Conservation (phyloP, 2,888 invertebrate genomes). For the Acleris holmiana region DNA sequence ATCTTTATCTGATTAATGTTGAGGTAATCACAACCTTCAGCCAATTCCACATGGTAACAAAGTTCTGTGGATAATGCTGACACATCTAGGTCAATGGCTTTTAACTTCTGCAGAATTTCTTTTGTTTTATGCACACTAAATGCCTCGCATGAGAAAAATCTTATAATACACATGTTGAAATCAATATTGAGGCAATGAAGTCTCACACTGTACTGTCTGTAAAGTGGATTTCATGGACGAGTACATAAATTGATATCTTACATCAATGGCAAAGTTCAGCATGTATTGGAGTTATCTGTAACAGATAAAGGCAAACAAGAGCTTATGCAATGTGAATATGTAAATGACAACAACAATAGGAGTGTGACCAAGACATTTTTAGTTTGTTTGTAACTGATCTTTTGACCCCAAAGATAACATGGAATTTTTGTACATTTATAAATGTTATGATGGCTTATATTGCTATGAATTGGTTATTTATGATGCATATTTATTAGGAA, state of each 20-base stretch:
- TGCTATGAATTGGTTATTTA: neutral
- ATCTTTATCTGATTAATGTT: constrained; percentile 85
- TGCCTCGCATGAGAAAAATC: constrained; percentile 86
- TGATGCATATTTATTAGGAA: too few species aligned
- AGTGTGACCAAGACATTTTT: constrained; percentile 19
- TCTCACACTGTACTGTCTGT: constrained; percentile 40
- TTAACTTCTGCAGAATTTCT: constrained; percentile 84
- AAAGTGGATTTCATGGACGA: constrained; percentile 42
- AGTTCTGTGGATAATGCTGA: constrained; percentile 87
- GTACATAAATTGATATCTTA: constrained; percentile 57
- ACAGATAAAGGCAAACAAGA: constrained; percentile 68
- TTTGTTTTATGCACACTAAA: constrained; percentile 85
- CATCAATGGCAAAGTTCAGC: constrained; percentile 80
- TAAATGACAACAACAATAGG: constrained; percentile 25
- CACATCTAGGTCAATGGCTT: constrained; percentile 75
- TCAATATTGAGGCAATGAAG: constrained; percentile 42
- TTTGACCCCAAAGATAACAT: constrained; percentile 20
- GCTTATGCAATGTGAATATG: constrained; percentile 70
- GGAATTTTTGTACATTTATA: constrained; percentile 26
- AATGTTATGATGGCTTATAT: too few species aligned
- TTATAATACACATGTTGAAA: constrained; percentile 80
- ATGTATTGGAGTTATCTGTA: constrained; percentile 65
- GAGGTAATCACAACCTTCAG: constrained; percentile 76
- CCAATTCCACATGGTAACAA: constrained; percentile 91
- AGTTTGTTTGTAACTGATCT: constrained; percentile 13